Evolutionary conservation across 92 coral and sea anemone genomes (phyloP).

Genomic region (Siderastrea radians): DNA sequence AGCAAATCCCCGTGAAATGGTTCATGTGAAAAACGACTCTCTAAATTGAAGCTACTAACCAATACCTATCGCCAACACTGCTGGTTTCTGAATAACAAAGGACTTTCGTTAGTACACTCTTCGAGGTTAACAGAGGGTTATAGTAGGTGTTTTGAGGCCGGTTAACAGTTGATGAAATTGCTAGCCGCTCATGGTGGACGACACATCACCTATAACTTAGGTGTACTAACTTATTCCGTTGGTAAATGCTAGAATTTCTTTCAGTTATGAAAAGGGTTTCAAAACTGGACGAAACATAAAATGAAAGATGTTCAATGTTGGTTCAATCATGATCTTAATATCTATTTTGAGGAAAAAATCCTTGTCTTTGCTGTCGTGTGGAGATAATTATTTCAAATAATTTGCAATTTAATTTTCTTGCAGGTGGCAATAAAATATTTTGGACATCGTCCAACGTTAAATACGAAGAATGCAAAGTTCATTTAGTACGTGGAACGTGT

Average conservation of each 20-base stretch:
- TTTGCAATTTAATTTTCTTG: slow-evolving; percentile 8
- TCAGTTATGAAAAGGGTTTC: too few relatives aligned
- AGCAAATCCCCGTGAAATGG: too few relatives aligned
- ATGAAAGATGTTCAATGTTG: background rate
- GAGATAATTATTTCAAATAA: background rate
- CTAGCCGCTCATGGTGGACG: background rate
- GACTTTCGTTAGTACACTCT: too few relatives aligned
- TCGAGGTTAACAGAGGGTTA: too few relatives aligned
- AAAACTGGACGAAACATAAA: too few relatives aligned
- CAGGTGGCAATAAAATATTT: slow-evolving; percentile 40
- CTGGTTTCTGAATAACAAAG: too few relatives aligned
- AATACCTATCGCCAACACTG: too few relatives aligned
- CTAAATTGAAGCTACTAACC: too few relatives aligned
- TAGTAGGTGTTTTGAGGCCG: too few relatives aligned
- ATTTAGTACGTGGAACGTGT: background rate
- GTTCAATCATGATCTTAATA: too few relatives aligned
- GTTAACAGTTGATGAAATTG: too few relatives aligned
- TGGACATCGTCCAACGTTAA: slow-evolving; percentile 22
- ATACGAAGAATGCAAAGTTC: slow-evolving; percentile 3
- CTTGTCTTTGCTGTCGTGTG: background rate
- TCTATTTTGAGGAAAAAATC: background rate
- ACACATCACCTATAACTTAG: background rate
- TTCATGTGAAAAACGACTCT: too few relatives aligned
- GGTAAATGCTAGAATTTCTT: background rate
- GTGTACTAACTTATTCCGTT: background rate